Conservation (phyloP, 2,797 vertebrate species). For the Danio choprae region DNA sequence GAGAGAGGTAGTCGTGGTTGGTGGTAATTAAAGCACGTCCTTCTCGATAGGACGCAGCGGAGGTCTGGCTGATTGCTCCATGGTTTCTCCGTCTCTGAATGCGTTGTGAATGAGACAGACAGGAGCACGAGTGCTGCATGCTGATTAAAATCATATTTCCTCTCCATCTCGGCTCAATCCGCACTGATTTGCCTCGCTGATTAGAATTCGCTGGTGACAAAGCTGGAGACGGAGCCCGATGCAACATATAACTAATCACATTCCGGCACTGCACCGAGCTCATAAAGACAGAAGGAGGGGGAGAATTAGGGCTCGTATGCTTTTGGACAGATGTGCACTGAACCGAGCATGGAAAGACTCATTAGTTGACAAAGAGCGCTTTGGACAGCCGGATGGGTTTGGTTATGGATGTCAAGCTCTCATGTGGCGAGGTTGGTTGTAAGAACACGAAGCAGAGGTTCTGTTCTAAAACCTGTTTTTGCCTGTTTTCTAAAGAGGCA, state of each 20-base stretch:
- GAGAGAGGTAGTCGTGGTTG: conserved; percentile 56
- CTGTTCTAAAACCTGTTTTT: conserved; percentile 13
- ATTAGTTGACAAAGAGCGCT: conserved; percentile 29
- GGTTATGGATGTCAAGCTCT: conserved; percentile 21
- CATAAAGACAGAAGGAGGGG: conserved; percentile 11
- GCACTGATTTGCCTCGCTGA: conserved; percentile 61
- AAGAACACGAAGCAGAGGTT: background rate
- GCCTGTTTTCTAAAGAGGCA: background rate
- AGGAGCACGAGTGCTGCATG: conserved; percentile 52
- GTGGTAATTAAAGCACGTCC: conserved; percentile 67
- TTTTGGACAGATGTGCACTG: conserved; percentile 28
- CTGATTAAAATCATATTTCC: conserved; percentile 68
- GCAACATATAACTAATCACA: conserved; percentile 48
- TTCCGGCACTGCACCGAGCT: conserved; percentile 35
- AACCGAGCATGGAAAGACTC: conserved; percentile 26
- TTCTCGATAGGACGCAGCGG: conserved; percentile 58
- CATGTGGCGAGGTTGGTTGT: conserved; percentile 2
- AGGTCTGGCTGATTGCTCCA: conserved; percentile 66
- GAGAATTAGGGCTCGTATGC: conserved; percentile 21
- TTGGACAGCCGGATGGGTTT: conserved; percentile 24
- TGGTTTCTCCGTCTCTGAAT: conserved; percentile 60
- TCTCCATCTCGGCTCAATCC: conserved; percentile 59
- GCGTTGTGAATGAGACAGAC: conserved; percentile 59
- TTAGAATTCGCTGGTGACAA: conserved; percentile 62
- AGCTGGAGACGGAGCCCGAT: conserved; percentile 49